Percentiles rank a stretch among this genome's conserved stretches.
These are phyloP conservation scores for Porites rus DNA, from an alignment of 92 coral and sea anemone species.

Conservation along the genomic window DNA sequence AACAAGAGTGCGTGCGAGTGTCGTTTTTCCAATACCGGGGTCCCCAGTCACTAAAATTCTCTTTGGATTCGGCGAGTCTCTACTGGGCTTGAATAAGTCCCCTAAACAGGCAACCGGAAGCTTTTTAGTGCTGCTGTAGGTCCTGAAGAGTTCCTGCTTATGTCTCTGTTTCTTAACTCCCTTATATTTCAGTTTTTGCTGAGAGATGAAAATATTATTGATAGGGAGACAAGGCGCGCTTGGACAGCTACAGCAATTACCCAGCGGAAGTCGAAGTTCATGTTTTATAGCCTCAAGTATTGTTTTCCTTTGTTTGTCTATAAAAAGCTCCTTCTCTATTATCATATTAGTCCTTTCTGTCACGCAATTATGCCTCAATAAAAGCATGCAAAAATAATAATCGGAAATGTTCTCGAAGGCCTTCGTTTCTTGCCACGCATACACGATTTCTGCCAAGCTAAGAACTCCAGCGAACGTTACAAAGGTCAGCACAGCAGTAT, in stretches of 20 bases:
- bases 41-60: constrained; percentile 40
- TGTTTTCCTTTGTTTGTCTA: constrained; percentile 40
- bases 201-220: constrained; percentile 22
- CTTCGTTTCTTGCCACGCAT: constrained; percentile 41
- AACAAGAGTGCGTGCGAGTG: not conserved
- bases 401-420: constrained; percentile 36
- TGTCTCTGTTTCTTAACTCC: constrained; percentile 38
- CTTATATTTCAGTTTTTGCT: constrained; percentile 26
- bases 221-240: not conserved
- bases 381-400: constrained; percentile 48
- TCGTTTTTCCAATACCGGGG: constrained; percentile 47
- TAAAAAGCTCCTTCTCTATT: constrained; percentile 43
- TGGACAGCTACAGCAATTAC: not conserved
- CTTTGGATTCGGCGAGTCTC: constrained; percentile 30
- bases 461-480: constrained; percentile 26
- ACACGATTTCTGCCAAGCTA: constrained; percentile 33
- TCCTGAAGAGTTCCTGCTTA: constrained; percentile 42
- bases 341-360: constrained; percentile 1
- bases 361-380: constrained; percentile 49
- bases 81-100: constrained; percentile 28
- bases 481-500: constrained; percentile 34
- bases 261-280: not conserved
- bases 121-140: constrained; percentile 40
- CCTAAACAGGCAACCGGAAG: not conserved
- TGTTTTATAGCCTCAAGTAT: constrained; percentile 7